Evolutionary conservation across 1,140 invertebrate genomes (phyloP).

Genomic region (Dendroctonus valens): DNA sequence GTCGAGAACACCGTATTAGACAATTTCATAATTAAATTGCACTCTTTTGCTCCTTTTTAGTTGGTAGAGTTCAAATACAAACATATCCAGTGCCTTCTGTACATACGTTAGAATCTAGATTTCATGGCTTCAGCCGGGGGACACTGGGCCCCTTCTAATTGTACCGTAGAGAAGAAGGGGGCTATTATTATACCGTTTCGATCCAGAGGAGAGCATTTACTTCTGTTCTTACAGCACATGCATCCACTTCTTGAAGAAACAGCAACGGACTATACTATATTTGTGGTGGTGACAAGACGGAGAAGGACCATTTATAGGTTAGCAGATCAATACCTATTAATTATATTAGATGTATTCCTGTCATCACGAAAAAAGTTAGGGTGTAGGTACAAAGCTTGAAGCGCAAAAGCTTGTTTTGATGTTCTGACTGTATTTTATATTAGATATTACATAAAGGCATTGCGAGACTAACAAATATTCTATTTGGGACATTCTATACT

Average conservation of each 20-base stretch:
- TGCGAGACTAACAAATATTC: no score
- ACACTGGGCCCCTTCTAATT: slow-evolving; percentile 71
- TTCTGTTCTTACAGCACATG: slow-evolving; percentile 81
- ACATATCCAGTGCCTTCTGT: slow-evolving; percentile 52
- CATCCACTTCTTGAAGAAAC: slow-evolving; percentile 87
- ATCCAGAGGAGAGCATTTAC: slow-evolving; percentile 80
- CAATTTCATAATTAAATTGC: slow-evolving; percentile 3
- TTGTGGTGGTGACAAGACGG: slow-evolving; percentile 91
- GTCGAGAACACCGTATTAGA: not conserved
- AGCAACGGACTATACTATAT: slow-evolving; percentile 90
- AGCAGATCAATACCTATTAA: not conserved
- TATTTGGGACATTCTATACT: no score
- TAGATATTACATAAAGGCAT: no score
- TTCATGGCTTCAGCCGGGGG: slow-evolving; percentile 68
- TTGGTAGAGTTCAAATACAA: slow-evolving; percentile 51
- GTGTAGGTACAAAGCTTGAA: no score
- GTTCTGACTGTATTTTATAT: no score
- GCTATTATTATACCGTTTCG: slow-evolving; percentile 89
- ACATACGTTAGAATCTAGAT: slow-evolving; percentile 50
- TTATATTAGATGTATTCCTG: no score
- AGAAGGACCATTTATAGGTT: slow-evolving; percentile 66
- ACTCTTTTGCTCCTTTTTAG: slow-evolving; percentile 37
- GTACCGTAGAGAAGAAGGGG: slow-evolving; percentile 72
- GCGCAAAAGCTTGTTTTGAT: no score
- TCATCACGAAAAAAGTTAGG: no score